These are phyloP conservation scores for Gonioctena quinquepunctata DNA, from an alignment of 1,140 invertebrate species.

Conservation along the genomic window DNA sequence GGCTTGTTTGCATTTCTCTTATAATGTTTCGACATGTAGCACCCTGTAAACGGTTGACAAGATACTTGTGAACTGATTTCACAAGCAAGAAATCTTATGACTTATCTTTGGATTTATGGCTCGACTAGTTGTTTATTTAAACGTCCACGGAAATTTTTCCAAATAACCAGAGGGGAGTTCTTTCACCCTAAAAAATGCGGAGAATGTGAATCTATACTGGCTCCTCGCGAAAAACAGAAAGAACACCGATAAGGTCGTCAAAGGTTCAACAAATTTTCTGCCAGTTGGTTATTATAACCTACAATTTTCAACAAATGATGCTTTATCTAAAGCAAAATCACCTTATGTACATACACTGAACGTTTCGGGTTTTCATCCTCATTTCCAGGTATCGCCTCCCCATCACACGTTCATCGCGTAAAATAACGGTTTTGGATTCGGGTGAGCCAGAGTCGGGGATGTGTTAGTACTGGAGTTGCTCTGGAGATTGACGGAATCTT, in stretches of 20 bases:
- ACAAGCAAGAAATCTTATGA: no score
- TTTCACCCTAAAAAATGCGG: no score
- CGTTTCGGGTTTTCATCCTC: neutral
- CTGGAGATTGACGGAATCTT: slow-evolving; percentile 49
- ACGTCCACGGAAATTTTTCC: no score
- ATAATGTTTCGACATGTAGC: no score
- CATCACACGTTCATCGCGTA: slow-evolving; percentile 67
- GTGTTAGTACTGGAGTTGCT: slow-evolving; percentile 56
- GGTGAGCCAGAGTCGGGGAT: slow-evolving; percentile 55
- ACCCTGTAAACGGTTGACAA: no score
- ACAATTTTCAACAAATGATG: slow-evolving; percentile 32
- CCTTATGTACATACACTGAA: neutral
- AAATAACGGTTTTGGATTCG: slow-evolving; percentile 58
- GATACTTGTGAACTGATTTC: no score
- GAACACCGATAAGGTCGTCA: slow-evolving; percentile 18
- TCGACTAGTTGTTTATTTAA: no score
- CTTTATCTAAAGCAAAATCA: slow-evolving; percentile 29
- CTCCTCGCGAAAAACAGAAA: neutral
- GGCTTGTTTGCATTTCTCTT: no score
- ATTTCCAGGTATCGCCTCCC: neutral
- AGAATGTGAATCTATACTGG: no score
- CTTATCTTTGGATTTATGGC: no score
- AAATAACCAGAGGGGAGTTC: no score
- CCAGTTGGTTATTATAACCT: slow-evolving; percentile 47
- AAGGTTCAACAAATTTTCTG: slow-evolving; percentile 26